Conservation (phyloP, 2,113 vertebrate species). For the Aphelocoma coerulescens region DNA sequence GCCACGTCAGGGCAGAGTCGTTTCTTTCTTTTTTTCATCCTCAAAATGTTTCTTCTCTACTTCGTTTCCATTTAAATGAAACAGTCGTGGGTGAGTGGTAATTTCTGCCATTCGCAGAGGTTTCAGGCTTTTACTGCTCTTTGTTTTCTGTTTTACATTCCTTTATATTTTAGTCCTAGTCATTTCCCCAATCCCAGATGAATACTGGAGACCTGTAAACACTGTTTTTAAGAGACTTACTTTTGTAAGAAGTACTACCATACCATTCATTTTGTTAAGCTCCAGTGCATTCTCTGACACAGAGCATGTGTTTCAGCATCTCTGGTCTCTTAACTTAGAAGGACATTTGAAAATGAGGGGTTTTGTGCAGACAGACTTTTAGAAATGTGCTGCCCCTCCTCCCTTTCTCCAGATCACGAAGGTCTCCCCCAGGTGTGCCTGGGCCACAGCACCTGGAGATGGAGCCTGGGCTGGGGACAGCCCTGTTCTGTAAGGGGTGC, state of each 20-base stretch:
- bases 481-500: neutral
- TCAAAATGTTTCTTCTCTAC: neutral
- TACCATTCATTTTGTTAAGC: neutral
- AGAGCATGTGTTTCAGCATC: neutral
- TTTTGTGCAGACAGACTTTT: neutral
- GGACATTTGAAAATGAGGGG: neutral
- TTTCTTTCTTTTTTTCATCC: neutral
- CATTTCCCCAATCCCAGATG: neutral
- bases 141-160: neutral
- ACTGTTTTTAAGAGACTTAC: neutral
- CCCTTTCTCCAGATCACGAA: neutral
- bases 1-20: neutral
- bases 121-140: neutral
- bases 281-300: neutral
- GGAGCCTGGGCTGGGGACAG: neutral
- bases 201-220: neutral
- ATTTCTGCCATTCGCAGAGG: neutral
- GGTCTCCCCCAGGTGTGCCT: fast-evolving
- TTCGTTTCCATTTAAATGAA: conserved; percentile 2
- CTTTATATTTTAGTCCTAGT: neutral
- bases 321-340: neutral
- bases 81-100: neutral
- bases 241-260: neutral
- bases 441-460: neutral
- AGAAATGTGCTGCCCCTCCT: neutral